phyloP scores from a whole-genome alignment of 2,113 vertebrate species.

The Tringa solitaria region DNA sequence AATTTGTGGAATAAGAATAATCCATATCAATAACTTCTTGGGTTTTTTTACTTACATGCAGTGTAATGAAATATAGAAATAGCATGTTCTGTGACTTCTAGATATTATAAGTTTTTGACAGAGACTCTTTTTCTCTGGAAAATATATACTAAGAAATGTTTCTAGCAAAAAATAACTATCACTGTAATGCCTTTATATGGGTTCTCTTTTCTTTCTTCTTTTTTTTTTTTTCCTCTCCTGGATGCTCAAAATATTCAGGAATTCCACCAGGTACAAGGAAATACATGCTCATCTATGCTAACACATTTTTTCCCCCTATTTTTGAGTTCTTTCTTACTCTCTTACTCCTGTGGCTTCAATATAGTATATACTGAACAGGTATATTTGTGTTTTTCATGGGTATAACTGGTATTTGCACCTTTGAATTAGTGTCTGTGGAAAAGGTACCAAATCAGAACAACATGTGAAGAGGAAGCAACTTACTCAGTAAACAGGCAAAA shows the following conservation, averaged over 20 bases:
- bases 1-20: neutral
- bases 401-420: neutral
- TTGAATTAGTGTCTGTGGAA: neutral
- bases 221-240: neutral
- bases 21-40: neutral
- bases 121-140: neutral
- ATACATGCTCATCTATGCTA: neutral
- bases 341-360: neutral
- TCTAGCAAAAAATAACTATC: conserved; percentile 2
- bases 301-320: neutral
- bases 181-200: neutral
- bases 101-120: neutral
- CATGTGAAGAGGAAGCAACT: neutral
- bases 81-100: neutral
- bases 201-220: neutral
- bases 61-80: neutral
- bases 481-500: neutral
- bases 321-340: neutral
- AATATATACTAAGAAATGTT: neutral
- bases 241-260: neutral
- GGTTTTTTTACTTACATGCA: neutral
- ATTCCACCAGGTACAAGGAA: neutral
- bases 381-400: neutral
- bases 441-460: neutral
- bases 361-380: neutral